A percentile compares a stretch with the other conserved stretches of the same genome.
phyloP scores from a whole-genome alignment of 1,140 invertebrate species.

The Apocrypta bakeri region DNA sequence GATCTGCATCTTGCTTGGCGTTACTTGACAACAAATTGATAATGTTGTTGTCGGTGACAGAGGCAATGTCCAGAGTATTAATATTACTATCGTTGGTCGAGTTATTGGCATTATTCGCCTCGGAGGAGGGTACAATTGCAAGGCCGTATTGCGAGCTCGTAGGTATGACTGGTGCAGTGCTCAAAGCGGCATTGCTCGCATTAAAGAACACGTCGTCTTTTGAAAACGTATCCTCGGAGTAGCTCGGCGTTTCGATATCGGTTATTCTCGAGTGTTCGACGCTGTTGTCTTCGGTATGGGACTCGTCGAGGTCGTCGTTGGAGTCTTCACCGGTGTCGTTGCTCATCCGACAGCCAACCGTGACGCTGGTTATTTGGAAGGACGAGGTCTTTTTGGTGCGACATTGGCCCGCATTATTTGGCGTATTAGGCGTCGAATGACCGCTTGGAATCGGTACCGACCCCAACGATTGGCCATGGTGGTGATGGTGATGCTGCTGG shows the following conservation, averaged over 20 bases:
- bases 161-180: constrained; percentile 87
- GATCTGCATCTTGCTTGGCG: constrained; percentile 78
- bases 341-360: constrained; percentile 84
- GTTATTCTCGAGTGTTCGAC: constrained; percentile 85
- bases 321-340: constrained; percentile 93
- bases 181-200: constrained; percentile 82
- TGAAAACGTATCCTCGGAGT: constrained; percentile 88
- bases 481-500: constrained; percentile 48
- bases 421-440: constrained; percentile 48
- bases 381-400: constrained; percentile 87
- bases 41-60: constrained; percentile 74
- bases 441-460: constrained; percentile 39
- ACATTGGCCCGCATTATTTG: constrained; percentile 61
- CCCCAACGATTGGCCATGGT: constrained; percentile 41
- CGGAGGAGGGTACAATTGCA: constrained; percentile 81
- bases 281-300: constrained; percentile 88
- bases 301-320: constrained; percentile 94
- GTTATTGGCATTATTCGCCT: constrained; percentile 77
- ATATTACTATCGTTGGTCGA: constrained; percentile 78
- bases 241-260: constrained; percentile 89
- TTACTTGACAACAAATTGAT: constrained; percentile 72
- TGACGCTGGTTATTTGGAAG: constrained; percentile 94
- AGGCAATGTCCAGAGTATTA: constrained; percentile 76
- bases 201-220: constrained; percentile 89
- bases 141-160: constrained; percentile 89